Percentiles rank a stretch among this genome's conserved stretches.
Evolutionary conservation across 2,113 vertebrate genomes (phyloP).

Genomic region (Seriola aureovittata): DNA sequence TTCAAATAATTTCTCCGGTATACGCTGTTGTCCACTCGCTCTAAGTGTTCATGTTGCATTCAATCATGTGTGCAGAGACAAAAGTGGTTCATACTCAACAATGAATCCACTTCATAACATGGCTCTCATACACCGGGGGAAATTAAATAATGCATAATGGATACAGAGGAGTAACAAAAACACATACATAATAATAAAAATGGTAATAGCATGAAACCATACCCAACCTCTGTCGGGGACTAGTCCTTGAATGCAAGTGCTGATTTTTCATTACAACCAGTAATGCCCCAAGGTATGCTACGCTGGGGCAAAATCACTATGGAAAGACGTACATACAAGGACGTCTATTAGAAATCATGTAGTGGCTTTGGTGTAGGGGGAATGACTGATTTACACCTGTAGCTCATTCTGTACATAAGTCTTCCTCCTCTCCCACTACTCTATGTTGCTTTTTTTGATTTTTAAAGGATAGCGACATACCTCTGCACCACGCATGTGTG

Average conservation of each 20-base stretch:
- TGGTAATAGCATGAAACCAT: constrained; percentile 44
- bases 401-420: neutral
- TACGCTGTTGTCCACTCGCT: neutral
- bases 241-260: constrained; percentile 29
- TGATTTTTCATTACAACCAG: constrained; percentile 52
- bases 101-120: constrained; percentile 40
- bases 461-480: neutral
- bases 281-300: constrained; percentile 9
- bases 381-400: neutral
- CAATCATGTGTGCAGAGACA: constrained; percentile 41
- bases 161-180: constrained; percentile 31
- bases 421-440: neutral
- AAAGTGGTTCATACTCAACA: constrained; percentile 18
- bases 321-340: constrained; percentile 21
- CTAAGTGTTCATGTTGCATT: constrained; percentile 35
- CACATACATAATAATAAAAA: constrained; percentile 48
- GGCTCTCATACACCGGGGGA: neutral
- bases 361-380: neutral
- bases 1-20: constrained; percentile 17
- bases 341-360: constrained; percentile 23
- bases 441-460: neutral
- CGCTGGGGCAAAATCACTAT: neutral
- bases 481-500: neutral
- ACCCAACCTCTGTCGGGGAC: constrained; percentile 1
- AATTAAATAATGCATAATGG: constrained; percentile 56